phyloP scores from a whole-genome alignment of 2,113 vertebrate species.

The Odontesthes bonariensis region DNA sequence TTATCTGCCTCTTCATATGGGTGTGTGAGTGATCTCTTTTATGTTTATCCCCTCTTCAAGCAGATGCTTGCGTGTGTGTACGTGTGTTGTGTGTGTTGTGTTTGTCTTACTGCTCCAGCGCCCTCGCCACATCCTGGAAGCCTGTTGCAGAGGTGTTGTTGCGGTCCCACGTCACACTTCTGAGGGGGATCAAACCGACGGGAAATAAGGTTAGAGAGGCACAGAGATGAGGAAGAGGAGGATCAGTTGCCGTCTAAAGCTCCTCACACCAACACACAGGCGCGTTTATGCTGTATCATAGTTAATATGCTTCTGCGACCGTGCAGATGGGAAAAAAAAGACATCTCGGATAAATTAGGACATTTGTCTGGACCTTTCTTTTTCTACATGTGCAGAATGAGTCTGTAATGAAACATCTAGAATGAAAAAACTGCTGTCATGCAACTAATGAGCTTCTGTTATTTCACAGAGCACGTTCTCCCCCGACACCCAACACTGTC shows the following conservation, averaged over 20 bases:
- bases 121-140: conserved; percentile 91
- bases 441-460: conserved; percentile 54
- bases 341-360: conserved; percentile 3
- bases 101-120: conserved; percentile 90
- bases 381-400: background rate
- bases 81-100: conserved; percentile 25
- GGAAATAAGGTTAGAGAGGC: conserved; percentile 37
- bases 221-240: conserved; percentile 22
- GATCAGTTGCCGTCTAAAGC: conserved; percentile 31
- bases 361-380: conserved; percentile 14
- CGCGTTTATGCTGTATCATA: background rate
- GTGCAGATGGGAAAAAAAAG: conserved; percentile 7
- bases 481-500: conserved; percentile 39
- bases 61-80: conserved; percentile 18
- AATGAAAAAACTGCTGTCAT: conserved; percentile 30
- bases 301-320: conserved; percentile 16
- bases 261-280: background rate
- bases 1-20: conserved; percentile 43
- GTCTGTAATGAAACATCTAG: conserved; percentile 22
- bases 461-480: conserved; percentile 29
- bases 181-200: conserved; percentile 64
- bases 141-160: conserved; percentile 90
- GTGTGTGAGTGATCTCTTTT: conserved; percentile 37
- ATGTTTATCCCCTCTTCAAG: conserved; percentile 42
- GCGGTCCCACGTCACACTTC: conserved; percentile 92